phyloP scores from a whole-genome alignment of 2,113 vertebrate genomes.

The Pristiophorus japonicus region DNA sequence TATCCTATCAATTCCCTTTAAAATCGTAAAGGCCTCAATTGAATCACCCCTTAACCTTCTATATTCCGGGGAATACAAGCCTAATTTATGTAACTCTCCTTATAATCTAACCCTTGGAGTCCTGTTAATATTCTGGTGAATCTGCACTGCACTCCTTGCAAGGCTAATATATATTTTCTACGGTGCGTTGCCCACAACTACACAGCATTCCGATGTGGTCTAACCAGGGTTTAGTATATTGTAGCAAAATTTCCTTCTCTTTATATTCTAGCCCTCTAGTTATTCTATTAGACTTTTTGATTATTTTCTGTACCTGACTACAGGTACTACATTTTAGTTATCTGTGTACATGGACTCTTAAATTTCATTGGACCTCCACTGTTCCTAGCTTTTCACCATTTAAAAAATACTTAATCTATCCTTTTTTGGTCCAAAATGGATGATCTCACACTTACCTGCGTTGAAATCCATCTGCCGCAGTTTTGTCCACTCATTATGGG shows the following conservation, averaged over 20 bases:
- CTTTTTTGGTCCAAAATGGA: neutral
- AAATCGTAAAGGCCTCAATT: neutral
- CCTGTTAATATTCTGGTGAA: neutral
- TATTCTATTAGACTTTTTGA: too few species aligned
- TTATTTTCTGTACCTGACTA: neutral
- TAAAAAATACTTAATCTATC: neutral
- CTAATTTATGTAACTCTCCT: neutral
- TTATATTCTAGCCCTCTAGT: neutral
- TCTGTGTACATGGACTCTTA: too few species aligned
- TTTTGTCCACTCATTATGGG: neutral
- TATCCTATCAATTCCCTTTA: neutral
- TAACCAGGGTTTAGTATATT: neutral
- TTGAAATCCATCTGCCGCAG: neutral
- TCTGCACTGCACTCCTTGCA: neutral
- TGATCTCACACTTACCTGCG: neutral
- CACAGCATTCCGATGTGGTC: neutral
- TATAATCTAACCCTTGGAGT: neutral
- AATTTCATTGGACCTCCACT: neutral
- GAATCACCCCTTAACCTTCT: neutral
- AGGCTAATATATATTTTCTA: too few species aligned
- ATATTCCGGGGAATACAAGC: neutral
- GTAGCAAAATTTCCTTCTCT: neutral
- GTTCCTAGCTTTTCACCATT: neutral
- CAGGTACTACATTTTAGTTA: neutral
- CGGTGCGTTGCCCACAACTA: too few species aligned